Evolutionary conservation across 2,113 vertebrate genomes (phyloP).

Genomic region (Neogobius melanostomus): DNA sequence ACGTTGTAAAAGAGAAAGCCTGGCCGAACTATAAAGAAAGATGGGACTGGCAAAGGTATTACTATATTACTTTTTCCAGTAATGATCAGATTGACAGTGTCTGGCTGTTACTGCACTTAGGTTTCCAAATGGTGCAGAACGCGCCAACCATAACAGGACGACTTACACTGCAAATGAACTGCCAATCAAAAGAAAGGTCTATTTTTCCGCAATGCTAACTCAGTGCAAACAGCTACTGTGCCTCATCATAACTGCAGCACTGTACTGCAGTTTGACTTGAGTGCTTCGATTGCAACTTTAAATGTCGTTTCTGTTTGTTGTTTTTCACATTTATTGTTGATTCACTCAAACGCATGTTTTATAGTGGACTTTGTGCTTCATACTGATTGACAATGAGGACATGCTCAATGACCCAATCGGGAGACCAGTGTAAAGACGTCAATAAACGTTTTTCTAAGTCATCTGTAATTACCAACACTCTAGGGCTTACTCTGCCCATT

Average conservation of each 20-base stretch:
- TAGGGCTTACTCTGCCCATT: no score
- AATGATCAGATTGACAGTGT: slow-evolving; percentile 12
- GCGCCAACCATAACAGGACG: neutral
- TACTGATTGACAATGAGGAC: slow-evolving; percentile 37
- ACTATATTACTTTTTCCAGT: neutral
- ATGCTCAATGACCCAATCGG: slow-evolving; percentile 39
- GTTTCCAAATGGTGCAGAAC: neutral
- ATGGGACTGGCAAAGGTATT: neutral
- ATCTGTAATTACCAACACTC: no score
- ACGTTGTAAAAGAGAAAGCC: slow-evolving; percentile 5
- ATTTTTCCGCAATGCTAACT: neutral
- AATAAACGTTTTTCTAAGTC: neutral
- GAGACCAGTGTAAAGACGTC: slow-evolving; percentile 36
- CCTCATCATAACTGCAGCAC: neutral
- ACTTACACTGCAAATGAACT: neutral
- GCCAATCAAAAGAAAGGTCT: neutral
- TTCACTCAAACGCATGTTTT: no score
- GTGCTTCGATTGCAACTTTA: no score
- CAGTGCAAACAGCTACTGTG: neutral
- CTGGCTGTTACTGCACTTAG: neutral
- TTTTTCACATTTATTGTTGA: no score
- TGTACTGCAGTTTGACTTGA: no score
- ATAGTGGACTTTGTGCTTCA: neutral
- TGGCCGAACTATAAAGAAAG: slow-evolving; percentile 21
- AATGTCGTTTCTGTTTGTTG: no score